Percentiles rank a stretch among this genome's conserved stretches.
Conservation (phyloP, 64 coral and sea anemone genomes). For the Catalaphyllia jardinei region DNA sequence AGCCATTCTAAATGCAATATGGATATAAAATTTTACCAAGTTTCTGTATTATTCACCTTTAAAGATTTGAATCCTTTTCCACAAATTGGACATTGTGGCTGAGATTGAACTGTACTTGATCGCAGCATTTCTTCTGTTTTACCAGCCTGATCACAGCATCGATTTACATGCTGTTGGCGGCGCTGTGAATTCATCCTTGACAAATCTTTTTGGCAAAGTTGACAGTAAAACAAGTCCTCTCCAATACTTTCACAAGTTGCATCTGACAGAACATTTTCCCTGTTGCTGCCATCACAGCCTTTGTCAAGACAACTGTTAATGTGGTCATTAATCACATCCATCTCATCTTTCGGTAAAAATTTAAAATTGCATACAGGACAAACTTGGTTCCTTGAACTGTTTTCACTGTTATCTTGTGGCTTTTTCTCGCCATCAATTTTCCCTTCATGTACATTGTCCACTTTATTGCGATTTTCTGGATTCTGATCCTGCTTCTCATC, state of each 20-base stretch:
- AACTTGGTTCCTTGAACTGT: neutral
- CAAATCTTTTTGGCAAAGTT: constrained; percentile 91
- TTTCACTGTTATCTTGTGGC: neutral
- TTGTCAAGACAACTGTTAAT: constrained; percentile 70
- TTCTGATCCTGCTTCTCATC: neutral
- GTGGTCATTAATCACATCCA: constrained; percentile 55
- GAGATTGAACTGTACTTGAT: neutral
- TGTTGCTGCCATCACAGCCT: neutral
- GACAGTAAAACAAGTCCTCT: constrained; percentile 77
- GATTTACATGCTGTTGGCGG: constrained; percentile 90
- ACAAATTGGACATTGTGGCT: constrained; percentile 64
- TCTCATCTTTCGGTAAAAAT: constrained; percentile 12
- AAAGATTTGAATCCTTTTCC: constrained; percentile 56
- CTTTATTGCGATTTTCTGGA: neutral
- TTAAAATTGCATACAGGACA: constrained; percentile 62
- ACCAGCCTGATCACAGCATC: constrained; percentile 79
- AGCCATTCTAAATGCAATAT: neutral
- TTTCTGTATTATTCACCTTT: constrained; percentile 42
- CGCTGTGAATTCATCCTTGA: constrained; percentile 89
- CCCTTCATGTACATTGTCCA: neutral
- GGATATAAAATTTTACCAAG: neutral
- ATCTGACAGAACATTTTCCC: neutral
- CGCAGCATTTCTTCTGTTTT: neutral
- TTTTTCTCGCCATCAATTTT: neutral
- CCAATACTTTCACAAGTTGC: neutral